These are phyloP conservation scores for Drosophila bocqueti DNA, from an alignment of 1,140 invertebrate species.

Conservation along the genomic window DNA sequence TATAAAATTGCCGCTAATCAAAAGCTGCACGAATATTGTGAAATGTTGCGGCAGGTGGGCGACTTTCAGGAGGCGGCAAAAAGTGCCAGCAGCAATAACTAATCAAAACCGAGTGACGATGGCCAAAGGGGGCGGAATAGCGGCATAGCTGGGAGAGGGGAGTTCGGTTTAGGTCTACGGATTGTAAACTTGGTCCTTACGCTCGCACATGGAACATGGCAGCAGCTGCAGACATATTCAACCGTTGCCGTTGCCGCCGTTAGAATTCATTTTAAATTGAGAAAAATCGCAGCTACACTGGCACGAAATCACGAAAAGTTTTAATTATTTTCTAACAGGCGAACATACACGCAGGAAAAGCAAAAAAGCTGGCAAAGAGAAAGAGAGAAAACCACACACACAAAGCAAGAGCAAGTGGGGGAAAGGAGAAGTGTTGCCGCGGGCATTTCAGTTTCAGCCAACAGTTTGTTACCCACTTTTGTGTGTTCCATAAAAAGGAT, in stretches of 20 bases:
- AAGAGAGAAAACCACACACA: conserved; percentile 2
- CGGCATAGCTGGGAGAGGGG: background rate
- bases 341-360: conserved; percentile 59
- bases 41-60: conserved; percentile 34
- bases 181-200: conserved; percentile 56
- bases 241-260: conserved; percentile 40
- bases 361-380: conserved; percentile 1
- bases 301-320: conserved; percentile 83
- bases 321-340: conserved; percentile 83
- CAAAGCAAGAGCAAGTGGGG: background rate
- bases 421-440: conserved; percentile 15
- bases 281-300: conserved; percentile 78
- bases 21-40: conserved; percentile 72
- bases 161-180: conserved; percentile 30
- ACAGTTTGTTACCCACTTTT: conserved; percentile 28
- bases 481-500: conserved; percentile 12
- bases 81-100: conserved; percentile 58
- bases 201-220: conserved; percentile 27
- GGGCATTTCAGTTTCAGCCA: conserved; percentile 19
- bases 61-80: conserved; percentile 8
- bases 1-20: conserved; percentile 73
- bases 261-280: conserved; percentile 82
- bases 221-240: conserved; percentile 44
- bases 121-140: conserved; percentile 3
- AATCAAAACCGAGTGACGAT: conserved; percentile 57